phyloP scores from a whole-genome alignment of 2,888 invertebrate genomes.

The Nymphalis c-album region DNA sequence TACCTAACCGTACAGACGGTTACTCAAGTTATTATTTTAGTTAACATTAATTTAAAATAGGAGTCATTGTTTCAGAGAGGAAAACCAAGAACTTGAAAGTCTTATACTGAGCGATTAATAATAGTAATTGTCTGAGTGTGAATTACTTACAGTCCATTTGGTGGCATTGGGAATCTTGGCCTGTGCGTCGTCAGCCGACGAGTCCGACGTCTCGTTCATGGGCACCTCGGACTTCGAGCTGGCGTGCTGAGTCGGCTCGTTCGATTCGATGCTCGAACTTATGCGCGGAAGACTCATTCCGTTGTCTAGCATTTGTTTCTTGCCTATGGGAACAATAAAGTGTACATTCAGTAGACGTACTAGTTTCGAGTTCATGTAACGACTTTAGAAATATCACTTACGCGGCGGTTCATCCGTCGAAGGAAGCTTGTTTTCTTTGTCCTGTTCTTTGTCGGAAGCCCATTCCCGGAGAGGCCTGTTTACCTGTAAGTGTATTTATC shows the following conservation, averaged over 20 bases:
- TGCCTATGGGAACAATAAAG: conserved; percentile 62
- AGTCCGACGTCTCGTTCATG: conserved; percentile 31
- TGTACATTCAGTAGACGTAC: not conserved
- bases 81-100: too few species aligned
- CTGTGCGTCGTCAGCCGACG: conserved; percentile 36
- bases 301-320: conserved; percentile 71
- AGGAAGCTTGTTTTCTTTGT: conserved; percentile 79
- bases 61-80: too few species aligned
- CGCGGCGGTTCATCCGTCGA: conserved; percentile 88
- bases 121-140: too few species aligned
- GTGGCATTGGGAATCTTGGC: conserved; percentile 59
- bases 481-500: conserved; percentile 57
- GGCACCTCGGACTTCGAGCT: conserved; percentile 29
- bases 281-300: conserved; percentile 57
- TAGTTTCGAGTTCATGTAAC: too few species aligned
- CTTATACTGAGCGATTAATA: too few species aligned
- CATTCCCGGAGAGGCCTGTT: conserved; percentile 74
- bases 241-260: conserved; percentile 38
- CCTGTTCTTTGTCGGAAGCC: conserved; percentile 69
- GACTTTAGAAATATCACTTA: conserved; percentile 70
- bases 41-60: too few species aligned
- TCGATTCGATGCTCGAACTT: conserved; percentile 76
- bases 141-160: conserved; percentile 66
- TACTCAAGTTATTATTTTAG: too few species aligned
- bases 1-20: too few species aligned